Base-by-base conservation (phyloP, 2,113 vertebrate species). In the Larimichthys crocea region DNA sequence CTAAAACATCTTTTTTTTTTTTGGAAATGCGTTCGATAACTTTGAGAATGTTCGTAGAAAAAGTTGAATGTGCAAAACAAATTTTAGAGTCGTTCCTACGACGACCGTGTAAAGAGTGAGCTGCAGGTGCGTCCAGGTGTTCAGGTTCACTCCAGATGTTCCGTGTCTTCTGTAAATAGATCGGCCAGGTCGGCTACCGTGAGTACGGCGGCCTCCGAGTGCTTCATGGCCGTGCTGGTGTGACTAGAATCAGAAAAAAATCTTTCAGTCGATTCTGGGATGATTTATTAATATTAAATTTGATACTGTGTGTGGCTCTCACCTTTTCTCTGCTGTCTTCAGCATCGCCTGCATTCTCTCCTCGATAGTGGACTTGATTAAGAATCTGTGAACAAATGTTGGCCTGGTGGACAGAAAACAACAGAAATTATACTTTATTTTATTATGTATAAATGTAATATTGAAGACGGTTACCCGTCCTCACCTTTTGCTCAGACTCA, bases 281-380 rank as follows among this genome's bases (percentile, higher is more conserved):
- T 40, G 35, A 26, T 44, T 10, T 19, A 19, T 14, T 44, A 61
- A 20, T 17, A 57, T 5, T 61, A 64, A 40, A 8, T 65, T 42
- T 14, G 10, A 22, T 16, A 8, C 15, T 20, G 1, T 12, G 66
- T 56, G 4, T 56, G 4, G 3, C n/a, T 26, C 78, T 86, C 89
- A 98, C 97, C 96, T 99, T 86, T 96, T 97, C 77, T 97, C 98
- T 11, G 96, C 97, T 16, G 97, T 97, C 94, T 99, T 98, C 89
- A 99, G 77, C 98, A 99, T 99, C 4, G 96, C 94, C 86, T 99
- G 98, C 98, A 99, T 99, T 88, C 97, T 93, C 86, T 99, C 98
- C 91, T 99, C 98, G 86, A 99, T 99, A 20, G 98, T 99, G 67
- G 98, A 97, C 93, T 98, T 99, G 91, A 99, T 99, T 81, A 99